Conservation (phyloP, 2,797 vertebrate species). For the Clarias laeviceps region DNA sequence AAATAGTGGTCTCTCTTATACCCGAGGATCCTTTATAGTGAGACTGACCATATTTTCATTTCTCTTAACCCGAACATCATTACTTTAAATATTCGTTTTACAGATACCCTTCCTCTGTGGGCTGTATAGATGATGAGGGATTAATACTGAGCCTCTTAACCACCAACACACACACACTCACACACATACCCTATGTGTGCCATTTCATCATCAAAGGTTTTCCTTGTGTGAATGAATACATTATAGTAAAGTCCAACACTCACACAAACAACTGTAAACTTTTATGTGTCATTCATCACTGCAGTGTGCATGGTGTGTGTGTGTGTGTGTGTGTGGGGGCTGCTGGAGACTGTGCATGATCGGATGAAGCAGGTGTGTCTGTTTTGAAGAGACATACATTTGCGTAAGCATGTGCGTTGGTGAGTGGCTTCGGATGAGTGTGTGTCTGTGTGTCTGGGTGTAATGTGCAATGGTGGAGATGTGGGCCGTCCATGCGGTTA, state of each 20-base stretch:
- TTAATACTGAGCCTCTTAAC: slow-evolving; percentile 22
- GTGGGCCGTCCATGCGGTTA: slow-evolving; percentile 42
- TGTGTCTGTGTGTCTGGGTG: background rate
- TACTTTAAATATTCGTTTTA: background rate
- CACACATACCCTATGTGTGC: slow-evolving; percentile 23
- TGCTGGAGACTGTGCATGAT: slow-evolving; percentile 22
- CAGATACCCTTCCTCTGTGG: background rate
- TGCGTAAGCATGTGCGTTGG: slow-evolving; percentile 15
- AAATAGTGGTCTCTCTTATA: background rate
- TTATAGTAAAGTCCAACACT: background rate
- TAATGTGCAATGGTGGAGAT: slow-evolving; percentile 1
- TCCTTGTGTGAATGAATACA: background rate
- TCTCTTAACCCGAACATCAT: background rate
- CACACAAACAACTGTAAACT: background rate
- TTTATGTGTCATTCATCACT: background rate
- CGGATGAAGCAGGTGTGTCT: slow-evolving; percentile 12
- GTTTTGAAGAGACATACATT: background rate
- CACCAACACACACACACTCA: background rate
- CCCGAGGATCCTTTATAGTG: background rate
- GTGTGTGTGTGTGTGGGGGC: slow-evolving; percentile 17
- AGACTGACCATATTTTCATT: background rate
- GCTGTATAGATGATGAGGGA: background rate
- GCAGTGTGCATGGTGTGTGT: background rate
- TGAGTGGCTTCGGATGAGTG: background rate
- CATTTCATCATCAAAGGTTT: slow-evolving; percentile 19